Conservation (phyloP, 2,888 invertebrate genomes). For the Mesorhabditis belari region DNA sequence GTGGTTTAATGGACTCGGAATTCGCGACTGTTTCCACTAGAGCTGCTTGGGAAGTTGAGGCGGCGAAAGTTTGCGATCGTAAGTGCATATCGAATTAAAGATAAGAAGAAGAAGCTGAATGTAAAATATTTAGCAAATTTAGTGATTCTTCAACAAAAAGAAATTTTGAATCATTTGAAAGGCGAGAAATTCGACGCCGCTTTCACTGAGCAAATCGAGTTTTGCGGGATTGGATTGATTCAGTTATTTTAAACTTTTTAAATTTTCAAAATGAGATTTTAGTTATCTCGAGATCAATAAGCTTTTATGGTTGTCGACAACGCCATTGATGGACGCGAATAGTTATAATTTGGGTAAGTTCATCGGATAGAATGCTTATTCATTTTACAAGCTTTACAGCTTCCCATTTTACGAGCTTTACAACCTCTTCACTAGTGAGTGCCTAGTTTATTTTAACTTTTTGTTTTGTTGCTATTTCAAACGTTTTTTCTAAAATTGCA, state of each 20-base stretch:
- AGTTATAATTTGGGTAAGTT: conserved; percentile 37
- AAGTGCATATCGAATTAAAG: too few species aligned
- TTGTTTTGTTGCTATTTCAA: too few species aligned
- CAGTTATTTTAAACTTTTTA: conserved; percentile 5
- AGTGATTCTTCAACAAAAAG: conserved; percentile 28
- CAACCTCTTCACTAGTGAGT: too few species aligned
- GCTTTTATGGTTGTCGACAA: conserved; percentile 45
- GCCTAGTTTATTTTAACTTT: too few species aligned
- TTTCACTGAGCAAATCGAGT: conserved; percentile 41
- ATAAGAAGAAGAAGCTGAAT: not conserved
- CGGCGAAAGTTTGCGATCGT: not conserved
- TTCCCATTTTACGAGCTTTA: too few species aligned
- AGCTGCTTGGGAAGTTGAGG: not conserved
- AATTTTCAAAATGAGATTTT: not conserved
- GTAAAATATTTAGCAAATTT: too few species aligned
- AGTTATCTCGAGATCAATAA: conserved; percentile 37
- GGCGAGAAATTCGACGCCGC: conserved; percentile 39
- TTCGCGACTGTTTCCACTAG: not conserved
- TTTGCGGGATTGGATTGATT: conserved; percentile 38
- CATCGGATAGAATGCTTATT: too few species aligned
- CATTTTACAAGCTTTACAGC: too few species aligned
- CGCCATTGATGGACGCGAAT: conserved; percentile 40
- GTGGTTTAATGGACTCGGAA: not conserved
- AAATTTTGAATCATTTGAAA: conserved; percentile 31
- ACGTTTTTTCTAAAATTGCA: too few species aligned